Evolutionary conservation across 2,113 vertebrate species (phyloP).

Genomic region (Actenoides hombroni): DNA sequence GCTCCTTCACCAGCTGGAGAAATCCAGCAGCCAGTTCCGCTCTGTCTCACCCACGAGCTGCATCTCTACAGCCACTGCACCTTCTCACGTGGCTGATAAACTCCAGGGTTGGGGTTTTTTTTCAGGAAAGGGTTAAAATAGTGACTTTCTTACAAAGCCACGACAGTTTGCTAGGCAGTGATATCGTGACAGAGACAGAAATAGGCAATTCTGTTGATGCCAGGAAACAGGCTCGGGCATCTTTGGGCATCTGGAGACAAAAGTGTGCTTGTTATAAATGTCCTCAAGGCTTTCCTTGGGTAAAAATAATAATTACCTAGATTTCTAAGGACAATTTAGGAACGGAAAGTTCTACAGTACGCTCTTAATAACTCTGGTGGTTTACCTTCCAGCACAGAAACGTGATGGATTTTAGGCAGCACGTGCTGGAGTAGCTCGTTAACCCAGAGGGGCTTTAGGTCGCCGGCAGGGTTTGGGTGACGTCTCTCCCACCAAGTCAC

Average conservation of each 20-base stretch:
- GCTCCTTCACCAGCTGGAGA: background rate
- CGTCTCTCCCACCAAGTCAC: background rate
- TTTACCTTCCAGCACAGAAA: background rate
- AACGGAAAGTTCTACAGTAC: background rate
- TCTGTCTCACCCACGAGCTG: fast-evolving
- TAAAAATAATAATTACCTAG: background rate
- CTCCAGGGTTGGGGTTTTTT: background rate
- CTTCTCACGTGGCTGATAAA: fast-evolving
- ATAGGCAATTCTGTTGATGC: background rate
- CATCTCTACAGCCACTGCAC: background rate
- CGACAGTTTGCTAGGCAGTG: background rate
- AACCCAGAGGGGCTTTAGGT: background rate
- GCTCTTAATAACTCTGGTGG: background rate
- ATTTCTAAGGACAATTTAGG: background rate
- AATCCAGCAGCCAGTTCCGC: background rate
- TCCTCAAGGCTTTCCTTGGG: background rate
- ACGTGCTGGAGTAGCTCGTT: background rate
- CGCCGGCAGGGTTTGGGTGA: fast-evolving
- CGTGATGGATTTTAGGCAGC: background rate
- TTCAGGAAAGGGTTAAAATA: background rate
- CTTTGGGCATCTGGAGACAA: background rate
- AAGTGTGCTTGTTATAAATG: fast-evolving
- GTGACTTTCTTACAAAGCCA: background rate
- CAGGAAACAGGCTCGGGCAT: background rate
- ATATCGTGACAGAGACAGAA: fast-evolving